Base-by-base conservation (phyloP, 2,888 invertebrate species). In the Aleiodes alternator region DNA sequence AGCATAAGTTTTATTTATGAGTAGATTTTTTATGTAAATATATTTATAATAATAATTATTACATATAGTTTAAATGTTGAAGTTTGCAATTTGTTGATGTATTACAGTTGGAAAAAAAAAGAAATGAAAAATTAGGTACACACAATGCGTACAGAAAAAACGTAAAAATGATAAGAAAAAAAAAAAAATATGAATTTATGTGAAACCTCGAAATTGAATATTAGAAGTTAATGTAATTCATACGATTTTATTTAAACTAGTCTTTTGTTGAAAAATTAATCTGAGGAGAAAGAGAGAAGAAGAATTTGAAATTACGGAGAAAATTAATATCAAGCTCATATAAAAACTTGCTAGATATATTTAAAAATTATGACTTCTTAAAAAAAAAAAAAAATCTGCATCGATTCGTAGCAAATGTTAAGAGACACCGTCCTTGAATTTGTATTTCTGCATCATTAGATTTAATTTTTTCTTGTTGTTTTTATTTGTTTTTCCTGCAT, bases 1-100 rank as follows among this genome's bases (percentile, higher is more conserved):
- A 78, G 79, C 71, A 69, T 76, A 76, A 80, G 75, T 77, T 82
- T 79, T 82, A 83, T 82, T 83, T 82, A 82, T 83, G 80, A 79
- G 81, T 75, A 80, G 69, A 72, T 72, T 51, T 51, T 75, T 72
- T 76, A 80, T 83, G 80, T 85, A 74, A 78, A 84, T 81, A 84
- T 82, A 83, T 80, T 82, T 73, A 71, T 80, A 74, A 56, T 76
- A 81, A 78, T 80, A 80, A 80, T 81, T 77, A 80, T 80, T 79
- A 81, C 79, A 81, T 76, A 75, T 78, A 76, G 73, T 77, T 80
- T 76, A 76, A 61, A 59, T 75, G 77, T 79, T 76, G 69, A 77
- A 76, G 75, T 76, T 80, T 77, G 75, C 73, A 76, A 75, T 75
- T 76, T 72, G 71, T 75, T 72, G 43, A 75, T 72, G 43, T 50